These are phyloP conservation scores for Xylophagus ater DNA, from an alignment of 2,888 invertebrate genomes.

Conservation along the genomic window DNA sequence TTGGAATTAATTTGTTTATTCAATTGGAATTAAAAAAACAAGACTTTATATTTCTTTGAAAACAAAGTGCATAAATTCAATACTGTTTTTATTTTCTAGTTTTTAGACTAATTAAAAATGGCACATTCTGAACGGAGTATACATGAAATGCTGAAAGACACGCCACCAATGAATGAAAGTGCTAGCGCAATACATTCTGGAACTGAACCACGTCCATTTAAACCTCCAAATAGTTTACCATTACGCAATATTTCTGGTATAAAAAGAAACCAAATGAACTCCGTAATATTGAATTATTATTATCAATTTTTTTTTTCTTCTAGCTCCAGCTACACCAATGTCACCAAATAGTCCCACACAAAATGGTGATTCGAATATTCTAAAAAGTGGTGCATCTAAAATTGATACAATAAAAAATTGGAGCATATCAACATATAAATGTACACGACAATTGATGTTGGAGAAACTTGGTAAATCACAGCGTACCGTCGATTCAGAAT, in stretches of 20 bases:
- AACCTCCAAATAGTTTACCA: conserved; percentile 56
- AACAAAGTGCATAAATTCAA: no score
- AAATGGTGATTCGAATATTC: conserved; percentile 48
- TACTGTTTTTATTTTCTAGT: conserved; percentile 10
- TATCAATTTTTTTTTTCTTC: background rate
- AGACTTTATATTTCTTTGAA: no score
- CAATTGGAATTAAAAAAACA: no score
- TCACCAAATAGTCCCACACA: conserved; percentile 42
- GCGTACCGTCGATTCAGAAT: conserved; percentile 79
- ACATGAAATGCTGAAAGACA: conserved; percentile 78
- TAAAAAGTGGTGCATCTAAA: conserved; percentile 59
- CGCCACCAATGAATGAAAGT: conserved; percentile 64
- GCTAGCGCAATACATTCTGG: conserved; percentile 64
- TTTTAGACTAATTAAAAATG: conserved; percentile 18
- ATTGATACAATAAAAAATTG: conserved; percentile 90
- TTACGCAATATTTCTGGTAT: conserved; percentile 56
- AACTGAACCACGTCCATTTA: conserved; percentile 55
- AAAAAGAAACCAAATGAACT: no score
- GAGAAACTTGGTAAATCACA: conserved; percentile 93
- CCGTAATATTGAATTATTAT: no score
- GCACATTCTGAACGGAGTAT: conserved; percentile 42
- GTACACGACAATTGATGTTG: conserved; percentile 90
- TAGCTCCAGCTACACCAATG: conserved; percentile 42
- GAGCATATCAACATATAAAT: conserved; percentile 97
- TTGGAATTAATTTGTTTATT: no score